Evolutionary conservation across 2,888 invertebrate species (phyloP).

Genomic region (Itoplectis maculator): DNA sequence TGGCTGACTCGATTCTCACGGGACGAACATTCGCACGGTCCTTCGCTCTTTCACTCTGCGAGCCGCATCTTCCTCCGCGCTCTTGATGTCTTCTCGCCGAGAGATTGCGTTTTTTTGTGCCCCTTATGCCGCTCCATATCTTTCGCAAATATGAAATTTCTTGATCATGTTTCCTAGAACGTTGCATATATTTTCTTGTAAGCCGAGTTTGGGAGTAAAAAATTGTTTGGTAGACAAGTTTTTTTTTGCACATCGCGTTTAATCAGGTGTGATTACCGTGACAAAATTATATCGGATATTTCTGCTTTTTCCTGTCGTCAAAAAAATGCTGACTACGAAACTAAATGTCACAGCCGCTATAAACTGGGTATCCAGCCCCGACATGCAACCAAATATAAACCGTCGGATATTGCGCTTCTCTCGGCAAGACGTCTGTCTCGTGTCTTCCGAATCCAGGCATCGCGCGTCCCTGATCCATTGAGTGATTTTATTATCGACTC

Average conservation of each 20-base stretch:
- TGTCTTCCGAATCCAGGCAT: neutral
- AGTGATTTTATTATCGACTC: conserved; percentile 44
- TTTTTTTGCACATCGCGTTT: too few species aligned
- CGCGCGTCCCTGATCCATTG: neutral
- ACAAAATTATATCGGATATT: too few species aligned
- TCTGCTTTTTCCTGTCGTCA: too few species aligned
- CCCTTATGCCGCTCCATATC: conserved; percentile 8
- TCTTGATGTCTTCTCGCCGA: conserved; percentile 11
- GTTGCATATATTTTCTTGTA: neutral
- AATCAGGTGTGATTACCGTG: too few species aligned
- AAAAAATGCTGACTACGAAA: too few species aligned
- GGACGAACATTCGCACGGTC: conserved; percentile 6
- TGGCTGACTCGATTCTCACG: conserved; percentile 32
- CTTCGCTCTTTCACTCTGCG: neutral
- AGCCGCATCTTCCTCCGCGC: conserved; percentile 1
- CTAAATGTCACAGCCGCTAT: too few species aligned
- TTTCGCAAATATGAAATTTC: neutral
- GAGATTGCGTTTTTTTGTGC: conserved; percentile 31
- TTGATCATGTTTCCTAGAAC: neutral
- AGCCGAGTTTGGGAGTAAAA: neutral
- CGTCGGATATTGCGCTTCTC: neutral
- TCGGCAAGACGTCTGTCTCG: conserved; percentile 5
- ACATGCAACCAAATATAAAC: neutral
- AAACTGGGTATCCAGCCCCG: neutral
- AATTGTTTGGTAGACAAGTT: neutral